These are phyloP conservation scores for Strigamia transsilvanica DNA, from an alignment of 2,888 invertebrate species.

Conservation along the genomic window DNA sequence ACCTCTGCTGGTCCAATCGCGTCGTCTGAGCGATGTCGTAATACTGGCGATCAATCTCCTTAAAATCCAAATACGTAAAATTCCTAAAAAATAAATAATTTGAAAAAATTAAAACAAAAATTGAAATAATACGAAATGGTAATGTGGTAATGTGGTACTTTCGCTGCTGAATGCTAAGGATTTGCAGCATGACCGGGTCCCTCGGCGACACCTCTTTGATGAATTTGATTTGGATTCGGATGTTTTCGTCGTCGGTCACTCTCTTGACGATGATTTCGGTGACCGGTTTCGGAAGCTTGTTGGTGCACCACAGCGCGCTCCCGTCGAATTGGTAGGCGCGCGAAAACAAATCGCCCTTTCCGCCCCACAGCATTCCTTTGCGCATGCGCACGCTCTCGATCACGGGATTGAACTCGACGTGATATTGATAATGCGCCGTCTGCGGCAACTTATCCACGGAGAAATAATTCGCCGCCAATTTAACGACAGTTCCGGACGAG, in stretches of 20 bases:
- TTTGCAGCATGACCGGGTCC: conserved; percentile 60
- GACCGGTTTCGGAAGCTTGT: neutral
- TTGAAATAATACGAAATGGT: too few relatives aligned
- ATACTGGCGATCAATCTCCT: conserved; percentile 60
- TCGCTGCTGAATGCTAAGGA: conserved; percentile 61
- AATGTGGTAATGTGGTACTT: too few relatives aligned
- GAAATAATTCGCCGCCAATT: conserved; percentile 62
- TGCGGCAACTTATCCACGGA: conserved; percentile 60
- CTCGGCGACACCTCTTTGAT: conserved; percentile 59
- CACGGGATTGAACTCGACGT: conserved; percentile 62
- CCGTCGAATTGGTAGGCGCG: conserved; percentile 58
- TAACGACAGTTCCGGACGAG: conserved; percentile 53
- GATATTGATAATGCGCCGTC: conserved; percentile 62
- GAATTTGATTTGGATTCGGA: conserved; percentile 59
- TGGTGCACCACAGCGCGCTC: conserved; percentile 54
- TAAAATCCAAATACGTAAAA: conserved; percentile 59
- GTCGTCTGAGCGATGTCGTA: conserved; percentile 58
- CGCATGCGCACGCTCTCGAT: conserved; percentile 63
- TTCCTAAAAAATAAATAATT: conserved; percentile 57
- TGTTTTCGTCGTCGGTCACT: conserved; percentile 56
- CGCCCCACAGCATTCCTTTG: conserved; percentile 60
- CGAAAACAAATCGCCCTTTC: conserved; percentile 59
- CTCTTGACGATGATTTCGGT: conserved; percentile 43
- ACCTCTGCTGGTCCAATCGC: conserved; percentile 32
- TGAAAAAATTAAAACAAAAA: too few relatives aligned